Base-by-base conservation (phyloP, 2,888 invertebrate species). In the Pristionchus fissidentatus region DNA sequence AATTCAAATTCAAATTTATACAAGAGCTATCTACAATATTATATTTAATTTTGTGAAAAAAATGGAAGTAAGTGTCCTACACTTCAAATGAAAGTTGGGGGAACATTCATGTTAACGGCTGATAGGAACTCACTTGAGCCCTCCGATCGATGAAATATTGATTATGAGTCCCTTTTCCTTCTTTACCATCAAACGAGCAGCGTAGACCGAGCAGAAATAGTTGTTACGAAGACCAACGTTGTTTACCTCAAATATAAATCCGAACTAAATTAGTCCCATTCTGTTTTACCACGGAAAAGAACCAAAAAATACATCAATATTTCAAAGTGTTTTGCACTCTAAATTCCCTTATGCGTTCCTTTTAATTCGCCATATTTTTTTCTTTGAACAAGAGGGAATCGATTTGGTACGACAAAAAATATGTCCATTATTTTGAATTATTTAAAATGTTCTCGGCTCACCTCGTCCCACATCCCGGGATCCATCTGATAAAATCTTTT, bases 191-290 rank as follows among this genome's bases (percentile, higher is more conserved):
- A 89, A 35, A 26, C 88, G 87, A 3, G 93, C 90, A 1, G 93
- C 93, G 83, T 93, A 91, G 8, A 93, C 92, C 0, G 93, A 86
- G 87, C 93, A 93, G 79, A 93, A 90, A 87, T 93, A 93, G 87
- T 94, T 93, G 85, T 93, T 93, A 38, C 93, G 92, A 29, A 93
- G 89, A 35, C 93, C 93, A n/a, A 93, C 93, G 73, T 90, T 90
- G 86, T 93, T 93, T 15, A 93, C 90, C 41, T 88, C 22, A n/a
- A 15, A 57, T 49, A 19, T 49, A 10, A 19, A 49, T 49, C 13
- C 49, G 19, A 15, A 15, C 10, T 19, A 15, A 49, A 15, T 49
- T 49, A 49, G 19, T 15, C 13, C 10, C 13, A 15, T 49, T 49
- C 13, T 15, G 10, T 49, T 49, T 49, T 49, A 10, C 52, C 10